Conservation (phyloP, 30 jellyfish, hydroid and myxozoan genomes). For the Catostylus mosaicus region DNA sequence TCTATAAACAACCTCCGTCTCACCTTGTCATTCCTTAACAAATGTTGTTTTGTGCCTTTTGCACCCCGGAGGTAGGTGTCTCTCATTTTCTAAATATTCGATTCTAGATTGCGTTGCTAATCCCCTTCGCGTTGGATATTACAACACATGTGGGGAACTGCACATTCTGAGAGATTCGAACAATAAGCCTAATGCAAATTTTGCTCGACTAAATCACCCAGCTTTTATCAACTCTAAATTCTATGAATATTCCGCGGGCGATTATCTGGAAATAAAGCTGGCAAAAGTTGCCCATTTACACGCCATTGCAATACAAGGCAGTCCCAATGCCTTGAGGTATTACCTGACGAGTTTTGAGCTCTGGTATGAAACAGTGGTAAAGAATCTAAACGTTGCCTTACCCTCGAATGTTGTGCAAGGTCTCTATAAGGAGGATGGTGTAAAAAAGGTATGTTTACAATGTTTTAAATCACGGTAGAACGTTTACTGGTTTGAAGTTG, state of each 20-base stretch:
- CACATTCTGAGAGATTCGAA: constrained; percentile 10
- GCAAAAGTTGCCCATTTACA: constrained; percentile 1
- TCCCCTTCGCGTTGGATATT: constrained; percentile 31
- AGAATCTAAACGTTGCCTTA: neutral
- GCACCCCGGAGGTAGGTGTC: no score
- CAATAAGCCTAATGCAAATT: constrained; percentile 15
- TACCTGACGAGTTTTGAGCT: constrained; percentile 23
- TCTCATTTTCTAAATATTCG: no score
- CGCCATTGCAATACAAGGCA: constrained; percentile 38
- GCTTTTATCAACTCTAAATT: constrained; percentile 2
- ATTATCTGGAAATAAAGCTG: constrained; percentile 14
- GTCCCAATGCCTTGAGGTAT: constrained; percentile 20
- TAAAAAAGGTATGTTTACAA: constrained; percentile 4
- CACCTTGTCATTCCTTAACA: no score
- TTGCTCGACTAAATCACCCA: constrained; percentile 41
- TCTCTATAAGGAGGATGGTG: constrained; percentile 7
- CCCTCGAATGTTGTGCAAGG: neutral
- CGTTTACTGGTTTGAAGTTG: no score
- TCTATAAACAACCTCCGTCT: no score
- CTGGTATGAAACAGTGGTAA: constrained; percentile 15
- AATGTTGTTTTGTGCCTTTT: no score
- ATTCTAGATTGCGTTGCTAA: constrained; percentile 19
- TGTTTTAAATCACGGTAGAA: no score
- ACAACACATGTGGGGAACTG: constrained; percentile 20
- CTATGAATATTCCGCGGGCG: constrained; percentile 18